Percentiles rank a stretch among this genome's conserved stretches.
Evolutionary conservation across 2,888 invertebrate genomes (phyloP).

Genomic region (Cosmorhoe ocellata): DNA sequence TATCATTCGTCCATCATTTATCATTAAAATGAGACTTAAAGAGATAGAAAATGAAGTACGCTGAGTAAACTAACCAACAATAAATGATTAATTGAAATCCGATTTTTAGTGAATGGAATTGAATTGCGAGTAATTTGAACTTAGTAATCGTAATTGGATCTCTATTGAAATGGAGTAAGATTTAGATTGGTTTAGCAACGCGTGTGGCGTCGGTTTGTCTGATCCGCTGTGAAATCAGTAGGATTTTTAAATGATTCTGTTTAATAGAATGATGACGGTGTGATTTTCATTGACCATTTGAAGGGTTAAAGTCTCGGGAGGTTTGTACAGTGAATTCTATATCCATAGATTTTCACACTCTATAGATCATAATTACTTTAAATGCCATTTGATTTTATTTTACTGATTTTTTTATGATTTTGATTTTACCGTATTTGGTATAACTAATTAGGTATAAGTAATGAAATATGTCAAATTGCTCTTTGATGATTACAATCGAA

Average conservation of each 20-base stretch:
- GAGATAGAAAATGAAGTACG: conserved; percentile 79
- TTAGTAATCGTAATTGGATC: conserved; percentile 52
- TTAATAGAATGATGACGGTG: conserved; percentile 43
- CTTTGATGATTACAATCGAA: too few relatives aligned
- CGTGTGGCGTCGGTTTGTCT: conserved; percentile 61
- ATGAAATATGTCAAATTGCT: too few relatives aligned
- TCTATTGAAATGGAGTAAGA: conserved; percentile 35
- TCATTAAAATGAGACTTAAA: conserved; percentile 81
- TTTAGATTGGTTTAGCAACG: conserved; percentile 32
- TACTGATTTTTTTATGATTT: too few relatives aligned
- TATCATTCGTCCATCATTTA: conserved; percentile 69
- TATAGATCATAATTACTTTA: background rate
- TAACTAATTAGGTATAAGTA: too few relatives aligned
- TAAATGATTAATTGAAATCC: conserved; percentile 75
- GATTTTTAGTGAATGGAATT: conserved; percentile 45
- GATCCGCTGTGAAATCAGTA: conserved; percentile 39
- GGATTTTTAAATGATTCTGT: conserved; percentile 43
- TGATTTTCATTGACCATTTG: conserved; percentile 14
- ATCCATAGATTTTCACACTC: background rate
- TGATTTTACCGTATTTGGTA: too few relatives aligned
- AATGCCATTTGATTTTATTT: conserved; percentile 2
- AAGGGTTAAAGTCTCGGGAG: conserved; percentile 17
- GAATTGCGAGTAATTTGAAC: conserved; percentile 15
- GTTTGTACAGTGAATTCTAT: conserved; percentile 2
- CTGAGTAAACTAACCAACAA: conserved; percentile 75